These are phyloP conservation scores for Centropus unirufus DNA, from an alignment of 2,113 vertebrate species.

Conservation along the genomic window DNA sequence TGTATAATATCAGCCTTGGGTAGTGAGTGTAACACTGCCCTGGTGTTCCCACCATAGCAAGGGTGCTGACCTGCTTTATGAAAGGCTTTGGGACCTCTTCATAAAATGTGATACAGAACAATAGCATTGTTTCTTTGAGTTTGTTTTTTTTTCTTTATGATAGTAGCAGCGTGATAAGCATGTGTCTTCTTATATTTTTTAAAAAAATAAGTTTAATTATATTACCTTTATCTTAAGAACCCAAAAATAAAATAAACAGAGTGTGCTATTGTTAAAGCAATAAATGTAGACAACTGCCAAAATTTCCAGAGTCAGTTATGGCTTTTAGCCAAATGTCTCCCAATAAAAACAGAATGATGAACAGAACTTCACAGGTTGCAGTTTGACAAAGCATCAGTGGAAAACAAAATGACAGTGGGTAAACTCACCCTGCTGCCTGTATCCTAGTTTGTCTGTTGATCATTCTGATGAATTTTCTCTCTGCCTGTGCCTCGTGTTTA, in stretches of 20 bases:
- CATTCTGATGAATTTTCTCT: not conserved
- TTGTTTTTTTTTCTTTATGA: not conserved
- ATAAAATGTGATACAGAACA: not conserved
- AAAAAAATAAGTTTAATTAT: not conserved
- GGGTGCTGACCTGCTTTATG: not conserved
- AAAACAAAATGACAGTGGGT: not conserved
- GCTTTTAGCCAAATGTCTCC: not conserved
- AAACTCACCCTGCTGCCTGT: not conserved
- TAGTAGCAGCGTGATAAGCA: not conserved
- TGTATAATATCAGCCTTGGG: not conserved
- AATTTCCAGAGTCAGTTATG: not conserved
- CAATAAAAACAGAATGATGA: not conserved
- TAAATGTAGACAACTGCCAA: not conserved
- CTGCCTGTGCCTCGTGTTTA: not conserved
- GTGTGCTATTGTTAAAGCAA: not conserved
- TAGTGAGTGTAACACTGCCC: not conserved
- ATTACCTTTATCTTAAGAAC: not conserved
- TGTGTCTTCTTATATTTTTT: not conserved
- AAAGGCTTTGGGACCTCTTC: not conserved
- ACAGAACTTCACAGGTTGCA: not conserved
- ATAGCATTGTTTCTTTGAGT: not conserved
- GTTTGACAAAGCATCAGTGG: not conserved
- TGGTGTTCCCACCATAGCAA: not conserved
- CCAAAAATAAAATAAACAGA: not conserved
- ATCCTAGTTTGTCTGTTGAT: not conserved